Evolutionary conservation across 2,888 invertebrate species (phyloP).

Genomic region (Eilema caniola): DNA sequence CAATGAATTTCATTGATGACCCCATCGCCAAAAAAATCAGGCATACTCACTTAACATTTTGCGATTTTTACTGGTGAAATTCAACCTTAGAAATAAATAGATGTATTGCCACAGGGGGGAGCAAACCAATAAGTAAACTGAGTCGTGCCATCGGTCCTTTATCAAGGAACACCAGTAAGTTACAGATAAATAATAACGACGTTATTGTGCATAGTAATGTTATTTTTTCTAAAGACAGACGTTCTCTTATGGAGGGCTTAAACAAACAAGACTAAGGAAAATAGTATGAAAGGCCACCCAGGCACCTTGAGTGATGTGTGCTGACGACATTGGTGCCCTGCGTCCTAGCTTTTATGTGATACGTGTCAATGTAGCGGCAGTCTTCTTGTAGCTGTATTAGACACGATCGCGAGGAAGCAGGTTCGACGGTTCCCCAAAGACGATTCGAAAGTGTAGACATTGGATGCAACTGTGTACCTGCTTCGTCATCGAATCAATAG

Average conservation of each 20-base stretch:
- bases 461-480: too few species aligned
- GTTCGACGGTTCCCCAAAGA: neutral
- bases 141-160: neutral
- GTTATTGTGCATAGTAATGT: neutral
- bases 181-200: conserved; percentile 1
- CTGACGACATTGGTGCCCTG: conserved; percentile 57
- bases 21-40: too few species aligned
- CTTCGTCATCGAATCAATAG: too few species aligned
- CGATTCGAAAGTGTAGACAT: too few species aligned
- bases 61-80: too few species aligned
- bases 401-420: too few species aligned
- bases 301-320: conserved; percentile 64
- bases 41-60: too few species aligned
- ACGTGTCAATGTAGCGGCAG: neutral
- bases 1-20: too few species aligned
- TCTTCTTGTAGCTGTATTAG: too few species aligned
- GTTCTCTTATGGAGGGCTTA: conserved; percentile 23
- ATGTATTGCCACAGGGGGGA: neutral
- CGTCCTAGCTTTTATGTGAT: conserved; percentile 27
- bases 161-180: neutral
- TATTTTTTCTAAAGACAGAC: conserved; percentile 13
- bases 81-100: neutral
- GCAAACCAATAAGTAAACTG: neutral
- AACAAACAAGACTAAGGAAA: conserved; percentile 60
- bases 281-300: conserved; percentile 61